Evolutionary conservation across 2,888 invertebrate genomes (phyloP).

Genomic region (Pomacea canaliculata): DNA sequence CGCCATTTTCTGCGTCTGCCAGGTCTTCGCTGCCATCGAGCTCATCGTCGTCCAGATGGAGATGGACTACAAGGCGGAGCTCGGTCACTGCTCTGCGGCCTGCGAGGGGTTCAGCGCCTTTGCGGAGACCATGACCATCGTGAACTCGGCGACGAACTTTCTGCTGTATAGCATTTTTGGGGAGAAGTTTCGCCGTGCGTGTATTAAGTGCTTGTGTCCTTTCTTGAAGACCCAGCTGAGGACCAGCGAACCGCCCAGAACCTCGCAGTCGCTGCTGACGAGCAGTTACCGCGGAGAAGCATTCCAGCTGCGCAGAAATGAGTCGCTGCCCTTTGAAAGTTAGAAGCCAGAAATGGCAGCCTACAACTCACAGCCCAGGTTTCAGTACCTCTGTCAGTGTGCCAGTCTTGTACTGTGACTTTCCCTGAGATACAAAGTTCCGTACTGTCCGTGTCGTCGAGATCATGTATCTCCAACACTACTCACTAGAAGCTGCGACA

Average conservation of each 20-base stretch:
- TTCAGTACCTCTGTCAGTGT: too few species aligned
- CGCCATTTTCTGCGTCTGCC: slow-evolving; percentile 34
- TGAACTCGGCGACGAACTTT: slow-evolving; percentile 66
- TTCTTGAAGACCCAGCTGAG: slow-evolving; percentile 10
- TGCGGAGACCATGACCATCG: slow-evolving; percentile 58
- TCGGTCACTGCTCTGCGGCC: slow-evolving; percentile 41
- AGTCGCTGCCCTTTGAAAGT: not conserved
- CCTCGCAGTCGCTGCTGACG: slow-evolving; percentile 18
- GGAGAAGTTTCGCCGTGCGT: slow-evolving; percentile 59
- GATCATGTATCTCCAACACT: too few species aligned
- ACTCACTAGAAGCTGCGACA: too few species aligned
- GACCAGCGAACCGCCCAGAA: slow-evolving; percentile 11
- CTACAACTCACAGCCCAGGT: too few species aligned
- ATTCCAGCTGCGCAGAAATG: slow-evolving; percentile 14
- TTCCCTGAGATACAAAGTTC: too few species aligned
- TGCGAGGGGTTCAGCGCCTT: slow-evolving; percentile 56
- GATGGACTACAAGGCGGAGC: slow-evolving; percentile 16
- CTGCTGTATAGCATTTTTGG: slow-evolving; percentile 65
- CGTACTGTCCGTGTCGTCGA: too few species aligned
- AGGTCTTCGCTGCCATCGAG: slow-evolving; percentile 31
- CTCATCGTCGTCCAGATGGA: slow-evolving; percentile 30
- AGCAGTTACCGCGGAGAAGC: slow-evolving; percentile 26
- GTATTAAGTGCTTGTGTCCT: slow-evolving; percentile 32
- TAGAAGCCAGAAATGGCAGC: too few species aligned
- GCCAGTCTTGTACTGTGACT: too few species aligned